Evolutionary conservation across 64 coral and sea anemone species (phyloP).

Genomic region (Orbicella faveolata): DNA sequence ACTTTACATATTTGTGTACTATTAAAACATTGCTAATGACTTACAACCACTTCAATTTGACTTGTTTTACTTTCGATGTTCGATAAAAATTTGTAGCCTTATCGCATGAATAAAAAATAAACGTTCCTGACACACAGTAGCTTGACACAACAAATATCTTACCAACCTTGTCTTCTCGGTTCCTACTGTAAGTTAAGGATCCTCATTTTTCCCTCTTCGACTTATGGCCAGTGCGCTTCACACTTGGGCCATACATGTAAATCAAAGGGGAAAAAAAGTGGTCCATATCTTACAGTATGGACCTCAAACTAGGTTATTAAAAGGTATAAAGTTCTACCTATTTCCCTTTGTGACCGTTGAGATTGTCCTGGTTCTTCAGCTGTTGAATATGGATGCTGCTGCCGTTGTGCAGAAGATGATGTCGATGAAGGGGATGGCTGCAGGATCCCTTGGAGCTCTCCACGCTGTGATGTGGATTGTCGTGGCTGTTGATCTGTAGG

Average conservation of each 20-base stretch:
- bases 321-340: background rate
- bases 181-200: too few species aligned
- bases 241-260: background rate
- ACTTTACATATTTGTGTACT: too few species aligned
- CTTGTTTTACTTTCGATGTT: too few species aligned
- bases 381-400: background rate
- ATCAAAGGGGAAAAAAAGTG: background rate
- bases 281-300: background rate
- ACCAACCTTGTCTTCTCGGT: too few species aligned
- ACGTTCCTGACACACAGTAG: too few species aligned
- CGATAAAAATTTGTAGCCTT: too few species aligned
- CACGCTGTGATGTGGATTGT: background rate
- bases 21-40: too few species aligned
- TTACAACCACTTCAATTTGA: too few species aligned
- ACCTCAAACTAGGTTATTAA: background rate
- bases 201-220: background rate
- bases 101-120: too few species aligned
- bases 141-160: too few species aligned
- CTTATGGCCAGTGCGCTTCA: too few species aligned
- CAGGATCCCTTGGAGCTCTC: conserved; percentile 24
- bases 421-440: conserved; percentile 21
- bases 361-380: conserved; percentile 1
- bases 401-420: background rate
- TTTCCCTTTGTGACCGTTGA: conserved; percentile 1
- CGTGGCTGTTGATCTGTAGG: background rate